Percentiles rank a stretch among this genome's conserved stretches.
phyloP scores from a whole-genome alignment of 1,140 invertebrate species.

The Tigriopus japonicus region DNA sequence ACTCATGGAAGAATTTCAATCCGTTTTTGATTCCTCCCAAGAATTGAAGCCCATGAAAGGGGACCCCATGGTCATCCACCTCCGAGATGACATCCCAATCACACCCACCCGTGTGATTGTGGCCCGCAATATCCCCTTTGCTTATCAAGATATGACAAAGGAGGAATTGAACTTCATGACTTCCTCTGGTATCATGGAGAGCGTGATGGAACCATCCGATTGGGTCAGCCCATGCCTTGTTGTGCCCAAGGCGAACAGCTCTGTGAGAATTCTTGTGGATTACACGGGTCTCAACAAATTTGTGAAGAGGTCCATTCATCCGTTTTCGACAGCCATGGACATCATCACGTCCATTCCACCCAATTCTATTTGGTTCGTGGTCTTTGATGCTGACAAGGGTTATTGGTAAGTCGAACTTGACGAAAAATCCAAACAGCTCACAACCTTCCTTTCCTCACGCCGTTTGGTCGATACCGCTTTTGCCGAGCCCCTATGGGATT shows the following conservation, averaged over 20 bases:
- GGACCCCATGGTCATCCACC: not conserved
- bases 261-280: slow-evolving; percentile 27
- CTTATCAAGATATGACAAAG: not conserved
- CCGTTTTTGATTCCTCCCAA: too few species aligned
- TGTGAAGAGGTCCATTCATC: slow-evolving; percentile 20
- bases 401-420: not conserved
- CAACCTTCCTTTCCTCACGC: not conserved
- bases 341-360: slow-evolving; percentile 12
- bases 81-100: not conserved
- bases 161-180: not conserved
- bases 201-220: not conserved
- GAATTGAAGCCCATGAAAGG: not conserved
- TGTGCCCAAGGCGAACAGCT: slow-evolving; percentile 24
- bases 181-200: not conserved
- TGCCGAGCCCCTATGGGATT: not conserved
- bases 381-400: slow-evolving; percentile 19
- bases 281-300: slow-evolving; percentile 22
- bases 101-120: not conserved
- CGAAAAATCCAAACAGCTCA: not conserved
- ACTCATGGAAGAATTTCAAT: too few species aligned
- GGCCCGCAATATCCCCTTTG: not conserved
- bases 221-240: not conserved
- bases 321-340: slow-evolving; percentile 19
- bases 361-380: slow-evolving; percentile 14
- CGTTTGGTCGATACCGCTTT: not conserved